Evolutionary conservation across 2,888 invertebrate genomes (phyloP).

Genomic region (Napeogenes sylphis): DNA sequence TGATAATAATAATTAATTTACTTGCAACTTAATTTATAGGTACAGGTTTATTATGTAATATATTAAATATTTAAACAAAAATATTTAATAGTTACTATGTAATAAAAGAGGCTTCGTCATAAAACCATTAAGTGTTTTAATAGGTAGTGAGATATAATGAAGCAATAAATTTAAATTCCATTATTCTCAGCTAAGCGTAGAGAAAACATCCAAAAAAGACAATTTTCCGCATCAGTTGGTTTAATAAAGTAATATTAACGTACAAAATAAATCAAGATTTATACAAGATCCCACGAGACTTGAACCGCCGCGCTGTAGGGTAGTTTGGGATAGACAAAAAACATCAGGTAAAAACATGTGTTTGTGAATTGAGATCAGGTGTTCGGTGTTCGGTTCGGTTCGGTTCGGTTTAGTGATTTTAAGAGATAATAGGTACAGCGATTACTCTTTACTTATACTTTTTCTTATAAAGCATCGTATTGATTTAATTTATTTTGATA

Average conservation of each 20-base stretch:
- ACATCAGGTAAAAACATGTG: constrained; percentile 19
- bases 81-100: background rate
- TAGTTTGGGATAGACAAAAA: constrained; percentile 13
- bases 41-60: too few relatives aligned
- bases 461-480: too few relatives aligned
- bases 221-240: constrained; percentile 34
- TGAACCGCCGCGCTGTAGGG: constrained; percentile 5
- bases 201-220: constrained; percentile 32
- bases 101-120: background rate
- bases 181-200: constrained; percentile 23
- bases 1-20: too few relatives aligned
- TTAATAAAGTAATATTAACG: constrained; percentile 38
- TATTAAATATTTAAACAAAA: too few relatives aligned
- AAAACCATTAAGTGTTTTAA: constrained; percentile 2
- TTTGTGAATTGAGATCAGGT: background rate
- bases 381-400: background rate
- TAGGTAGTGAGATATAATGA: constrained; percentile 19
- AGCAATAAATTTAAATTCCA: constrained; percentile 28
- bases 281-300: constrained; percentile 15
- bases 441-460: too few relatives aligned
- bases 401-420: too few relatives aligned
- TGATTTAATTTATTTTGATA: too few relatives aligned
- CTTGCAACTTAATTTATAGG: too few relatives aligned
- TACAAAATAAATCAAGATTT: constrained; percentile 41
- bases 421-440: too few relatives aligned